Evolutionary conservation across 1,140 invertebrate genomes (phyloP).

Genomic region (Scaptomyza hsui): DNA sequence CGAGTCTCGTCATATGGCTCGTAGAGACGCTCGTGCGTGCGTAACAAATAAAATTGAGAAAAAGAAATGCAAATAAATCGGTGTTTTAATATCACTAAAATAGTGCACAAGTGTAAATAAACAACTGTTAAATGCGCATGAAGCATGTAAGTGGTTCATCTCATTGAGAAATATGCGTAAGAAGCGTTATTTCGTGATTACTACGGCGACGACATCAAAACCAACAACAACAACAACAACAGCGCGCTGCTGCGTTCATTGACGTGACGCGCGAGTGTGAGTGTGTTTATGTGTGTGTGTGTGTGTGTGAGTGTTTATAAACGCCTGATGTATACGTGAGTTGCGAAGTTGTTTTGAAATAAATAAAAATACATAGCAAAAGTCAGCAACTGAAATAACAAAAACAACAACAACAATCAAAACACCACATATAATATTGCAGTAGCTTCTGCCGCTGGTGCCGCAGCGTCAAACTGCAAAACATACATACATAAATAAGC

Average conservation of each 20-base stretch:
- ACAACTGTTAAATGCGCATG: conserved; percentile 52
- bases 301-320: conserved; percentile 41
- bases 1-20: conserved; percentile 70
- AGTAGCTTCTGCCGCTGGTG: conserved; percentile 31
- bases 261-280: conserved; percentile 74
- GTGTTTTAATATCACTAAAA: conserved; percentile 54
- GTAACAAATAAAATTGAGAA: conserved; percentile 69
- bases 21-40: conserved; percentile 61
- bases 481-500: conserved; percentile 20
- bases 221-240: conserved; percentile 58
- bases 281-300: conserved; percentile 44
- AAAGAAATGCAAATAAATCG: conserved; percentile 53
- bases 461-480: conserved; percentile 11
- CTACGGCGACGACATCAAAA: conserved; percentile 45
- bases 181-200: conserved; percentile 58
- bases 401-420: conserved; percentile 48
- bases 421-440: conserved; percentile 56
- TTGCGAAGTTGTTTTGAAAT: conserved; percentile 61
- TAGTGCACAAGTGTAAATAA: conserved; percentile 71
- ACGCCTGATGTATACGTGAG: conserved; percentile 43
- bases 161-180: conserved; percentile 67
- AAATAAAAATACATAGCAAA: conserved; percentile 48
- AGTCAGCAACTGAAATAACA: conserved; percentile 20
- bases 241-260: conserved; percentile 76
- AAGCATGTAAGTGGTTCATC: conserved; percentile 46